Evolutionary conservation across 2,888 invertebrate genomes (phyloP).

Genomic region (Eilema depressum): DNA sequence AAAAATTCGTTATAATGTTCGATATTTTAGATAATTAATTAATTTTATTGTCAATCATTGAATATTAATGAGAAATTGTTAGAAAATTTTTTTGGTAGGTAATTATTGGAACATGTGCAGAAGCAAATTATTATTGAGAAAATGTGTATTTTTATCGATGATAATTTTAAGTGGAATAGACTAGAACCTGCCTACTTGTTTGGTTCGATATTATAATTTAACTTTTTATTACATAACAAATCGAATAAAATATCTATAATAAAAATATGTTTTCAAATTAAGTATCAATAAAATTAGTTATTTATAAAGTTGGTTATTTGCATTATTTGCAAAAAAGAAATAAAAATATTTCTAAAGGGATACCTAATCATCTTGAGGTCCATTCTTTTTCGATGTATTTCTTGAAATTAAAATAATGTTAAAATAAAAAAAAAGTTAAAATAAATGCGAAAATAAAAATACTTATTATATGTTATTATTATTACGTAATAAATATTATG

Average conservation of each 20-base stretch:
- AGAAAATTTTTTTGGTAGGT: too few species aligned
- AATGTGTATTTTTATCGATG: too few species aligned
- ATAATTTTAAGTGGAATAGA: too few species aligned
- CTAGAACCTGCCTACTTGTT: too few species aligned
- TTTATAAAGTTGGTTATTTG: not conserved
- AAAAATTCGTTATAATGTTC: not conserved
- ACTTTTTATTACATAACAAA: too few species aligned
- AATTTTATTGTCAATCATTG: conserved; percentile 5
- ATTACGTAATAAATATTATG: conserved; percentile 1
- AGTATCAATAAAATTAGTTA: not conserved
- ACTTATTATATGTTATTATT: conserved; percentile 16
- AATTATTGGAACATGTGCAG: too few species aligned
- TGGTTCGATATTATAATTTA: too few species aligned
- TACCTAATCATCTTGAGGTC: conserved; percentile 2
- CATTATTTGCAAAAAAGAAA: not conserved
- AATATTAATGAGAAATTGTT: not conserved
- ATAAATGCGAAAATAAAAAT: conserved; percentile 48
- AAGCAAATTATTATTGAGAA: too few species aligned
- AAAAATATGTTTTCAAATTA: not conserved
- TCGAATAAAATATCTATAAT: not conserved
- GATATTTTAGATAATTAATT: not conserved
- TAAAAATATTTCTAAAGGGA: conserved; percentile 13
- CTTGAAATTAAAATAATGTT: not conserved
- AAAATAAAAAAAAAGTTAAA: too few species aligned
- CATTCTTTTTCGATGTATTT: conserved; percentile 12